phyloP scores from a whole-genome alignment of 2,888 invertebrate genomes.

The Chelonus formosanus region DNA sequence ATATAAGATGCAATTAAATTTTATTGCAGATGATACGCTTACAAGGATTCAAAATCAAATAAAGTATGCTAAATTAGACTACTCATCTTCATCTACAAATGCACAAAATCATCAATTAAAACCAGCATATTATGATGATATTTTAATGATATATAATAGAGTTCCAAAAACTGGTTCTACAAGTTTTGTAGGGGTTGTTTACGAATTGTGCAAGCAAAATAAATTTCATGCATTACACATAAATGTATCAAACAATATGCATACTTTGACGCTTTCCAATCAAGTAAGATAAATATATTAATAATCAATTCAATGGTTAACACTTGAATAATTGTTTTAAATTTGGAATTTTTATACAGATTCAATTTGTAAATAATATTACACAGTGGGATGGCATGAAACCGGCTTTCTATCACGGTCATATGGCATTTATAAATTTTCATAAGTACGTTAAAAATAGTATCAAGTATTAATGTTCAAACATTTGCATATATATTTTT shows the following conservation, averaged over 20 bases:
- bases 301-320: background rate
- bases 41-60: conserved; percentile 53
- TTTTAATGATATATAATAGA: conserved; percentile 91
- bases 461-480: background rate
- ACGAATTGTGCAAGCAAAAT: conserved; percentile 84
- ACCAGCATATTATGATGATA: conserved; percentile 67
- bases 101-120: conserved; percentile 27
- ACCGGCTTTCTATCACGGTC: conserved; percentile 97
- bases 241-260: conserved; percentile 95
- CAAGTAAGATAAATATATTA: conserved; percentile 69
- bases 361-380: conserved; percentile 87
- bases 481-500: conserved; percentile 18
- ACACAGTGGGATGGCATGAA: conserved; percentile 88
- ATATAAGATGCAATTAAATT: conserved; percentile 12
- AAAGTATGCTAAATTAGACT: conserved; percentile 36
- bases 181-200: conserved; percentile 91
- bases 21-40: conserved; percentile 58
- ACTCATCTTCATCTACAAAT: too few species aligned
- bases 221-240: conserved; percentile 90
- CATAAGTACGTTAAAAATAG: conserved; percentile 73
- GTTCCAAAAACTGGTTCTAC: conserved; percentile 98
- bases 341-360: conserved; percentile 59
- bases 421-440: conserved; percentile 96
- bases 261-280: conserved; percentile 92
- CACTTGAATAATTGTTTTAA: background rate